Evolutionary conservation across 1,140 invertebrate genomes (phyloP).

Genomic region (Drosophila burlai): DNA sequence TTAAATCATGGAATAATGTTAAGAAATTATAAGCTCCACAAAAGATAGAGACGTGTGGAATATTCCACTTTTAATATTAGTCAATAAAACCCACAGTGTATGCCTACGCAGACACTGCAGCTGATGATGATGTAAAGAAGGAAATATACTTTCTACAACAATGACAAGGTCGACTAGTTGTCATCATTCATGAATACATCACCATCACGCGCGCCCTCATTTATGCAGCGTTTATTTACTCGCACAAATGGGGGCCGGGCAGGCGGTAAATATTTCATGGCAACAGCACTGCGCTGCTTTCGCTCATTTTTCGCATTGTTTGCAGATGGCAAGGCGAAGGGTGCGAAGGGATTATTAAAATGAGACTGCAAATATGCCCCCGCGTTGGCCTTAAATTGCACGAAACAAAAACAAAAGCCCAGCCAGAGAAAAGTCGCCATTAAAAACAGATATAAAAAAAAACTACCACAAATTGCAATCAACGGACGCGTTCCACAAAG

Average conservation of each 20-base stretch:
- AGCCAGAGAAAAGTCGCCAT: not conserved
- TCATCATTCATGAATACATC: slow-evolving; percentile 54
- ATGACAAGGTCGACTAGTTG: slow-evolving; percentile 52
- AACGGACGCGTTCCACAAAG: slow-evolving; percentile 25
- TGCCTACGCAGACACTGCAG: not conserved
- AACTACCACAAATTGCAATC: slow-evolving; percentile 47
- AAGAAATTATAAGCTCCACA: too few species aligned
- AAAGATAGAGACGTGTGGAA: too few species aligned
- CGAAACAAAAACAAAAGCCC: slow-evolving; percentile 29
- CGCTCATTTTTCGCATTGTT: slow-evolving; percentile 36
- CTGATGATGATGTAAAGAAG: slow-evolving; percentile 2
- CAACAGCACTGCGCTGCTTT: slow-evolving; percentile 40
- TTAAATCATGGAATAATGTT: not conserved
- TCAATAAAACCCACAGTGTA: not conserved
- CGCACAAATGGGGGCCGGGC: slow-evolving; percentile 15
- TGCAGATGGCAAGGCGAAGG: slow-evolving; percentile 16
- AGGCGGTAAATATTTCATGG: slow-evolving; percentile 53
- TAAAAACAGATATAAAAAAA: slow-evolving; percentile 11
- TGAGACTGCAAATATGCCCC: slow-evolving; percentile 47
- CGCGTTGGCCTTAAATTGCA: slow-evolving; percentile 51
- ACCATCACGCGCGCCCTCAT: slow-evolving; percentile 54
- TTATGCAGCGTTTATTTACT: slow-evolving; percentile 63
- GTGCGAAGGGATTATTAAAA: slow-evolving; percentile 51
- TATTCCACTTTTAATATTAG: not conserved
- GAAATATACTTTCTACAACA: slow-evolving; percentile 18